These are phyloP conservation scores for Cyanocitta stelleri DNA, from an alignment of 2,113 vertebrate genomes.

Conservation along the genomic window DNA sequence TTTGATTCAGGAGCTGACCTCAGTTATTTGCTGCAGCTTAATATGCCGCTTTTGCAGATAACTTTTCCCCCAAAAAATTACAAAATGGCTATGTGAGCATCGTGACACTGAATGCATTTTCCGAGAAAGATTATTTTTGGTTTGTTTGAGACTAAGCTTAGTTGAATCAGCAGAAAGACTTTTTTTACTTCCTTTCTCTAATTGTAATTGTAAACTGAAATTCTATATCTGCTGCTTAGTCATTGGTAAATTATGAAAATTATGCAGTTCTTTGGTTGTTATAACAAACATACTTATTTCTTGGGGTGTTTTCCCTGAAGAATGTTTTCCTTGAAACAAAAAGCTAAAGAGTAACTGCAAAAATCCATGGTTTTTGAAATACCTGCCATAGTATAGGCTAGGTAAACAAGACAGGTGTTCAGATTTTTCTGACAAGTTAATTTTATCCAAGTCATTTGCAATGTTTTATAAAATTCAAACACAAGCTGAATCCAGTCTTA, in stretches of 20 bases:
- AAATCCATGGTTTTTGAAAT: not conserved
- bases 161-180: slow-evolving; percentile 3
- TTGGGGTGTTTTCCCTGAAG: not conserved
- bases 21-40: not conserved
- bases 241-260: not conserved
- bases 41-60: not conserved
- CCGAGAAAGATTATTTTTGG: not conserved
- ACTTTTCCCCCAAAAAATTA: not conserved
- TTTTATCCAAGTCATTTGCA: not conserved
- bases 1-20: not conserved
- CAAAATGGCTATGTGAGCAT: not conserved
- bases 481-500: not conserved
- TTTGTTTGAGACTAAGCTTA: not conserved
- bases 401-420: not conserved
- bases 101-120: not conserved
- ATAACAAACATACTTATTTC: not conserved
- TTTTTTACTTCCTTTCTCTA: not conserved
- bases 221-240: not conserved
- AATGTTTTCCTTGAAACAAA: not conserved
- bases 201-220: not conserved
- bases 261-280: not conserved
- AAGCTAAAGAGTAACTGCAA: not conserved
- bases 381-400: not conserved
- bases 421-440: not conserved
- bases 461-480: not conserved